Evolutionary conservation across 2,797 vertebrate species (phyloP).

Genomic region (Pantherophis vulpinus): DNA sequence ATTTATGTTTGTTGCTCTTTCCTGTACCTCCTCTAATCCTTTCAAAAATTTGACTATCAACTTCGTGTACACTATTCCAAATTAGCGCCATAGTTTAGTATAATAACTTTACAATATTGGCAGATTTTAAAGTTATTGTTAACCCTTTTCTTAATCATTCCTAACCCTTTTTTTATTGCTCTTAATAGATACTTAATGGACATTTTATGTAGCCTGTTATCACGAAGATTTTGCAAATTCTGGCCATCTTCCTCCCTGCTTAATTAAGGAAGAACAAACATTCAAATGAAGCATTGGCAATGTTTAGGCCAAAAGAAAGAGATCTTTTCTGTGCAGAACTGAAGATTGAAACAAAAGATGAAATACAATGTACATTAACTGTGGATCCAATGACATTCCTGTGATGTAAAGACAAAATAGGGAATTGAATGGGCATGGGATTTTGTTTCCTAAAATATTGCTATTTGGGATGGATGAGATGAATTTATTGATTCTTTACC

Average conservation of each 20-base stretch:
- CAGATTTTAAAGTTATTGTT: neutral
- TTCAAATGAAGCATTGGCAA: neutral
- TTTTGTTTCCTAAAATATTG: slow-evolving; percentile 25
- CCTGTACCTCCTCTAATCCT: neutral
- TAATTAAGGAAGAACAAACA: neutral
- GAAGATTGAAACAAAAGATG: neutral
- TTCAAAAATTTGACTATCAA: neutral
- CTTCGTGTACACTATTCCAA: neutral
- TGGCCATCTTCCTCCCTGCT: neutral
- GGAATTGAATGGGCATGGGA: slow-evolving; percentile 17
- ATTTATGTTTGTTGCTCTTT: neutral
- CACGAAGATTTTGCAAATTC: too few species aligned
- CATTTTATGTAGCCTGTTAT: neutral
- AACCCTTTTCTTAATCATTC: neutral
- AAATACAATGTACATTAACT: neutral
- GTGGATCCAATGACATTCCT: neutral
- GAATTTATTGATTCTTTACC: slow-evolving; percentile 53
- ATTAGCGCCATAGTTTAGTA: neutral
- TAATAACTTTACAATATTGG: neutral
- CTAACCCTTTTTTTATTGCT: neutral
- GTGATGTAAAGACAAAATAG: neutral
- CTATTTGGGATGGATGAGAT: slow-evolving; percentile 8
- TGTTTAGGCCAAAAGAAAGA: slow-evolving; percentile 1
- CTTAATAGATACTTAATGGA: neutral
- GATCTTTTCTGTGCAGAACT: neutral